Evolutionary conservation across 1,140 invertebrate genomes (phyloP), one percentile per base, ranked within the genome.

Genomic region (Ylistrum balloti): DNA sequence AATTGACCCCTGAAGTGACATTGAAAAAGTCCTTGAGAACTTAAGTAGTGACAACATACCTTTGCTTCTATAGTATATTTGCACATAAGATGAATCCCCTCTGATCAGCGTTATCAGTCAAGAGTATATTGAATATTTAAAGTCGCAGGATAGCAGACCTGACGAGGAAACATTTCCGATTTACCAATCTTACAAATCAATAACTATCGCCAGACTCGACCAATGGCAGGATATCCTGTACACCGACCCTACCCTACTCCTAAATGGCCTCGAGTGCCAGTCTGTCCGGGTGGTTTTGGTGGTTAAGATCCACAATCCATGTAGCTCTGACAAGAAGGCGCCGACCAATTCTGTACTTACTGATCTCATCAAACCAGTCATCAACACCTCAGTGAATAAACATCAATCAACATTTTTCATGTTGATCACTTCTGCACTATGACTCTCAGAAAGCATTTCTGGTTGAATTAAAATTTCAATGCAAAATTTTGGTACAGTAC

Each of bases 61-160:
- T 74, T 74, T n/a, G 56, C 28, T 17, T 22, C 56, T 74, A 28
- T 74, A n/a, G 56, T 28, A 74, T 22, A 74, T 74, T 28, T n/a
- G 15, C 56, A 74, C 56, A 74, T n/a, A 74, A 74, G 56, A 74
- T 74, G 56, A 28, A 28, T n/a, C 56, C n/a, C 56, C 22, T 28
- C 22, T 74, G 56, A 74, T 74, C 56, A 74, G n/a, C 28, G n/a
- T 28, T 74, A 74, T 74, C 56, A 74, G 56, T 74, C 56, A 74
- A 74, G 56, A 74, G 56, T 74, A 28, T 74, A 74, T 74, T 74
- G 56, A 74, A 74, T 74, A 74, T 74, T 74, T 74, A 74, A 74
- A 28, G 56, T 74, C n/a, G 56, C n/a, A 74, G 56, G 22, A 74
- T 74, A n/a, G 22, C 56, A 74, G 35, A 38, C 35, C 35, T 38